Conservation (phyloP, 1,140 invertebrate genomes). For the Piezodorus guildinii region DNA sequence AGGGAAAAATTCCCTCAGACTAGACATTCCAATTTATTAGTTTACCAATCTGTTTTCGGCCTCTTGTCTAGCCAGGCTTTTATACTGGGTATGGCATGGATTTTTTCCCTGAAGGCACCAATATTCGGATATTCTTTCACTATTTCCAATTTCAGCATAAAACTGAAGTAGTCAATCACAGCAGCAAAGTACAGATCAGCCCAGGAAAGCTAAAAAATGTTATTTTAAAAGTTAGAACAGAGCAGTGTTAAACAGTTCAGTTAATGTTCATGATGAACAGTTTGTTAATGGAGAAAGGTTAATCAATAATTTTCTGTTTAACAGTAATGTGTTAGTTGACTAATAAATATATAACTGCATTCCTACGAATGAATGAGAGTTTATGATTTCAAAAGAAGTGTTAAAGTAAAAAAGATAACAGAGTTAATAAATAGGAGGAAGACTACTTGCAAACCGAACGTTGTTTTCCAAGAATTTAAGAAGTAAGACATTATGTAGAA, state of each 20-base stretch:
- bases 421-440: no score
- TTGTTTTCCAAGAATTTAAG: no score
- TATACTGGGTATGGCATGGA: slow-evolving; percentile 32
- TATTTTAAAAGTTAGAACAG: neutral
- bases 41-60: slow-evolving; percentile 26
- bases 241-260: neutral
- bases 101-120: slow-evolving; percentile 33
- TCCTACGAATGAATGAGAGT: no score
- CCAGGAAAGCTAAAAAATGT: slow-evolving; percentile 33
- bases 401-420: no score
- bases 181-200: slow-evolving; percentile 42
- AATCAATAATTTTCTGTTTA: neutral
- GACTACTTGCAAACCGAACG: no score
- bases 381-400: no score
- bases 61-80: slow-evolving; percentile 36
- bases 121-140: slow-evolving; percentile 40
- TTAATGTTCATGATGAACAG: neutral
- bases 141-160: slow-evolving; percentile 42
- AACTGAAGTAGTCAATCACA: slow-evolving; percentile 47
- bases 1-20: no score
- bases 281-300: slow-evolving; percentile 22
- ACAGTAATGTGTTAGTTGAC: neutral
- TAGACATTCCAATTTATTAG: no score
- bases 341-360: no score
- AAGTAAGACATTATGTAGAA: no score